Evolutionary conservation across 2,888 invertebrate genomes (phyloP), one percentile per base, ranked within the genome.

Genomic region (Gandaritis pyraliata): DNA sequence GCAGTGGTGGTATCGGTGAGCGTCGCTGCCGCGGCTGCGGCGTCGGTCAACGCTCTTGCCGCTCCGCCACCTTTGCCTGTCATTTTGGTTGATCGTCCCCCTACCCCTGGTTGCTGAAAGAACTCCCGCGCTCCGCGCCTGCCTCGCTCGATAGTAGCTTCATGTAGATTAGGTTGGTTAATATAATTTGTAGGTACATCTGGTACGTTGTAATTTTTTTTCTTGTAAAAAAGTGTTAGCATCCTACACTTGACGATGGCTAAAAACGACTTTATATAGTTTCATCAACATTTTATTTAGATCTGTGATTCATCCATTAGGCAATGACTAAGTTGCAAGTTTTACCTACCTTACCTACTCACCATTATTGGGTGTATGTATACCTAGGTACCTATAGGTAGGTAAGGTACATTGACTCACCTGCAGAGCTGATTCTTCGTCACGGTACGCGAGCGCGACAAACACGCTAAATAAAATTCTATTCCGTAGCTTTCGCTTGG

Each of bases 41-140:
- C 64, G 71, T 74, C 85, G 90, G 90, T 90, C 90, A 89, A 78
- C 82, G 90, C 85, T 83, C 90, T 85, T 83, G 77, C 83, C 86
- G 88, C 83, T 86, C 76, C 83, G 83, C 81, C 84, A 82, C 82
- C 83, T 81, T 45, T 23, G 49, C 10, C 38, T 39, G 80, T 2
- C 10, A 59, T 16, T 47, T 16, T 29, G 38, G 43, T 8, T 36
- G 30, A 8, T 43, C 29, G 10, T 38, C 38, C 11, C 77, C 74
- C 70, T 71, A 72, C 66, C 70, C 61, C 66, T 67, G 68, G 36
- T 13, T 49, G n/a, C 56, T 29, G 16, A 30, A 45, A 13, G 5
- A 41, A 41, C 10, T 33, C 5, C 30, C 30, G n/a, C n/a, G n/a
- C n/a, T n/a, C n/a, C n/a, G n/a, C n/a, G n/a, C n/a, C n/a, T n/a